Conservation (phyloP, 1,140 invertebrate genomes). For the Drosophila azteca region DNA sequence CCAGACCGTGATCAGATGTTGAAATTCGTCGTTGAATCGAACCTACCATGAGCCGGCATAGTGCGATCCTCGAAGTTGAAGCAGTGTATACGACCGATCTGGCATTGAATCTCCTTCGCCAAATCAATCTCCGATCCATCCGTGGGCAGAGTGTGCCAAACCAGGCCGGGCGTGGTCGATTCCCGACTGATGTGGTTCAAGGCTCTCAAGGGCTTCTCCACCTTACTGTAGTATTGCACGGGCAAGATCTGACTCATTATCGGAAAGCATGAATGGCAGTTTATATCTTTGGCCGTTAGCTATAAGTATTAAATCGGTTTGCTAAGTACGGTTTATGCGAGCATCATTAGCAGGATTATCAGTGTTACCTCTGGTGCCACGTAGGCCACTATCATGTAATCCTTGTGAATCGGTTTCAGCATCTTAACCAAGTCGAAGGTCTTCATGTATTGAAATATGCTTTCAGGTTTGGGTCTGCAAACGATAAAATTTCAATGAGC, state of each 20-base stretch:
- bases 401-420: constrained; percentile 1
- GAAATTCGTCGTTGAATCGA: neutral
- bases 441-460: constrained; percentile 33
- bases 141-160: neutral
- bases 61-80: constrained; percentile 37
- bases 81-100: constrained; percentile 15
- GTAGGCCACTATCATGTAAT: constrained; percentile 51
- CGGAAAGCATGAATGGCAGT: constrained; percentile 47
- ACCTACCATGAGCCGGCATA: constrained; percentile 40
- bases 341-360: too few relatives aligned
- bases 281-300: constrained; percentile 50
- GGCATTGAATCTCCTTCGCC: constrained; percentile 23
- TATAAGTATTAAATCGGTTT: neutral
- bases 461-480: constrained; percentile 8
- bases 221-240: constrained; percentile 50
- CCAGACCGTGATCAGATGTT: neutral
- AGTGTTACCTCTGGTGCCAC: constrained; percentile 35
- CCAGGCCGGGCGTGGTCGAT: neutral
- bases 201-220: constrained; percentile 29
- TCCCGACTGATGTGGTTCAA: constrained; percentile 2
- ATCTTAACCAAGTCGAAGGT: constrained; percentile 1
- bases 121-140: neutral
- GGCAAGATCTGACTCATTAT: constrained; percentile 20
- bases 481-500: neutral
- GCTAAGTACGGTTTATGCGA: neutral